These are phyloP conservation scores for Calcarius lapponicus DNA, from an alignment of 2,797 vertebrate genomes.

Conservation along the genomic window DNA sequence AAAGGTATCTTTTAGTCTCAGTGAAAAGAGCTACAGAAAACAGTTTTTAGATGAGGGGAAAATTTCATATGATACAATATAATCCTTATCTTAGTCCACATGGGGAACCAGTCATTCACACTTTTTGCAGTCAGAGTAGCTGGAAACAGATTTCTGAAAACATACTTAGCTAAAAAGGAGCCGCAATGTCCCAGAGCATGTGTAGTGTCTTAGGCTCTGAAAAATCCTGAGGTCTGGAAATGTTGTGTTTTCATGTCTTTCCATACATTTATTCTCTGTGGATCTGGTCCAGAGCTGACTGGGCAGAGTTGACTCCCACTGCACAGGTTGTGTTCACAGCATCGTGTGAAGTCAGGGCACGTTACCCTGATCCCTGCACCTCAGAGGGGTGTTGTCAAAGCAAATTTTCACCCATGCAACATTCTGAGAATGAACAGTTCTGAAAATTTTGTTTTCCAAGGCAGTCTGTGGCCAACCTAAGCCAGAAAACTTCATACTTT, in stretches of 20 bases:
- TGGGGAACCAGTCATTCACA: neutral
- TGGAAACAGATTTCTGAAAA: neutral
- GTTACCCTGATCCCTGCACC: neutral
- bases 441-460: constrained; percentile 17
- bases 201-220: neutral
- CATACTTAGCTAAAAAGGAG: neutral
- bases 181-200: neutral
- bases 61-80: neutral
- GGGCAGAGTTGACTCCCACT: neutral
- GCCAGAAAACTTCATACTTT: neutral
- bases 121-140: neutral
- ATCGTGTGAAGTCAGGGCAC: constrained; percentile 8
- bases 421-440: constrained; percentile 31
- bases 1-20: neutral
- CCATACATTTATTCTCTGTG: neutral
- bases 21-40: neutral
- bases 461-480: neutral
- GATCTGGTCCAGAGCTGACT: neutral
- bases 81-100: neutral
- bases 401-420: neutral
- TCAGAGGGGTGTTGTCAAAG: constrained; percentile 52
- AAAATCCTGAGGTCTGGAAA: neutral
- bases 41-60: neutral
- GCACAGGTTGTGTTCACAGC: neutral
- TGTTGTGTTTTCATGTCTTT: neutral